Evolutionary conservation across 1,140 invertebrate genomes (phyloP), one percentile per base, ranked within the genome.

Genomic region (Drosophila parabipectinata): DNA sequence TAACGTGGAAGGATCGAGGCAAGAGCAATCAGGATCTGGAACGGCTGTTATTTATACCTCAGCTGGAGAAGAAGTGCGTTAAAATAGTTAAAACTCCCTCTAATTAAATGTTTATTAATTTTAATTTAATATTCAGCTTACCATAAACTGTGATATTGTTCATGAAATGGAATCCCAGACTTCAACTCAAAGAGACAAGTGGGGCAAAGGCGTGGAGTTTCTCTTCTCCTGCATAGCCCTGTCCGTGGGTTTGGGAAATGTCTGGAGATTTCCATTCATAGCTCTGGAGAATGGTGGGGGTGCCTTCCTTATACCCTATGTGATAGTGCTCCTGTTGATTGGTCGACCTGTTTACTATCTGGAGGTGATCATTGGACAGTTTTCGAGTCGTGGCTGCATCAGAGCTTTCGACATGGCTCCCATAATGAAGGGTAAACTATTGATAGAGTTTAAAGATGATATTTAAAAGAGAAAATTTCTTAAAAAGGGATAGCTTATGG

Each of bases 281-380:
- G 95, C 95, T 10, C 95, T 96, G 84, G 93, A 95, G 58, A 96
- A 96, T 87, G 96, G 96, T 5, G 96, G 96, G 28, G 96, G 95
- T 0, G 95, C 95, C 0, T 97, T 97, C 83, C 91, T 97, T 0
- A 95, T 97, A 54, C 96, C 96, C 0, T 97, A 97, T 81, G 93
- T 95, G 9, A 93, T 97, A 30, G 95, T 97, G 41, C 92, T 98
- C 51, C 80, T 97, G 3, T 92, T 97, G 4, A 94, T 96, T 44
- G 97, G 97, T 0, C 94, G 96, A 73, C 97, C 97, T 0, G 92
- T 97, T 12, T 98, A 98, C 82, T 97, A 97, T 77, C 93, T 97
- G 93, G 97, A 98, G 76, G 95, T 96, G 71, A 93, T 95, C 1
- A 87, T 96, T 0, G 95, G 95, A 8, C 95, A 96, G 81, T 96